phyloP scores from a whole-genome alignment of 2,797 vertebrate species.

The Vultur gryphus region DNA sequence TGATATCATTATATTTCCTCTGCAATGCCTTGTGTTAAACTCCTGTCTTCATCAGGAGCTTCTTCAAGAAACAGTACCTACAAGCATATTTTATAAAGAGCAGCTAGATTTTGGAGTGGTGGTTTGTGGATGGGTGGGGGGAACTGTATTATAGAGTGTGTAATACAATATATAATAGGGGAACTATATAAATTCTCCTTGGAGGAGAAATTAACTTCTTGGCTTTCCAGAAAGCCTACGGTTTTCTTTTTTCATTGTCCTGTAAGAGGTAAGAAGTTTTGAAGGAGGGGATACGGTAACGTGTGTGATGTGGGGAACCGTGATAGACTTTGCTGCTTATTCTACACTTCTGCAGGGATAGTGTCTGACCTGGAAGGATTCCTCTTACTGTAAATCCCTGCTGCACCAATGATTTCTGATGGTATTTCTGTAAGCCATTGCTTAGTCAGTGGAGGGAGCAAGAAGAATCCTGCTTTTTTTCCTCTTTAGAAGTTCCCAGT shows the following conservation, averaged over 20 bases:
- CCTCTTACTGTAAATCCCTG: neutral
- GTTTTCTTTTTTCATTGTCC: neutral
- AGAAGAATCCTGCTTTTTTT: neutral
- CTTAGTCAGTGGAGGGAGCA: neutral
- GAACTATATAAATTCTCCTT: neutral
- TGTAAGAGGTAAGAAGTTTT: neutral
- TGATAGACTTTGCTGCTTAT: neutral
- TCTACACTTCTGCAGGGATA: neutral
- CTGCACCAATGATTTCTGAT: neutral
- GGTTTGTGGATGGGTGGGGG: neutral
- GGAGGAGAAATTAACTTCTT: neutral
- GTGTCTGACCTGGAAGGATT: neutral
- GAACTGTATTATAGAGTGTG: neutral
- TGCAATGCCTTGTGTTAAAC: neutral
- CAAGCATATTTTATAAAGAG: neutral
- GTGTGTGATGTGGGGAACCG: neutral
- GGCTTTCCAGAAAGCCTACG: neutral
- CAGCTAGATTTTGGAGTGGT: neutral
- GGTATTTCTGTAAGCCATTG: neutral
- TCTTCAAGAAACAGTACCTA: neutral
- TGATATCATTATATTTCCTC: neutral
- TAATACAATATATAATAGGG: neutral
- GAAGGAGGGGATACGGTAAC: neutral
- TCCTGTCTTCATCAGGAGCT: neutral
- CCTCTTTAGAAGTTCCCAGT: neutral